Evolutionary conservation across 2,797 vertebrate species (phyloP), one percentile per base, ranked within the genome.

Genomic region (Sebastes matsubarae): DNA sequence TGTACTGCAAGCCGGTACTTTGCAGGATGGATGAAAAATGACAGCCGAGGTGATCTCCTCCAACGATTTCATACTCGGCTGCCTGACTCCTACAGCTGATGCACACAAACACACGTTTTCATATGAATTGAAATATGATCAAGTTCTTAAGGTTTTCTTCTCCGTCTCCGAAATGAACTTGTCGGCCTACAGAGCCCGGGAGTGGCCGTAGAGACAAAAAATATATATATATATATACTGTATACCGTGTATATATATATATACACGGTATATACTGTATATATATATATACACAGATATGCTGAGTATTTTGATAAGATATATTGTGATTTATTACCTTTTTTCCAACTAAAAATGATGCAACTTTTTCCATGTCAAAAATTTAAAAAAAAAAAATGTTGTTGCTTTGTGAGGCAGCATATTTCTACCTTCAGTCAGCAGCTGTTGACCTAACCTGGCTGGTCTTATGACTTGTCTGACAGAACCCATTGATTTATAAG

Each of bases 1-100:
- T 93, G 91, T 99, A 97, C 90, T 99, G 98, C 36, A 99, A 94
- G 24, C 97, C 97, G 0, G 98, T 99, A 25, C 93, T 97, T 36
- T 95, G 96, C 54, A 99, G 94, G 91, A 99, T 97, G 92, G 99
- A 97, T 38, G 96, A 96, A 65, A 99, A 98, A 74, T 99, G 96
- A 70, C 98, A 98, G 91, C 96, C 96, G 0, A 97, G 91, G 84
- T 90, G 91, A 78, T 99, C 98, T 1, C 97, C 96, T 7, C 97
- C 97, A 0, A 97, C 95, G 20, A 97, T 92, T 29, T 99, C 98
- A 1, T 95, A 94, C 73, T 97, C 97, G 0, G 91, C 78, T 0
- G 93, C 82, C 13, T 79, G 95, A 42, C 79, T 96, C 83, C 94
- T 77, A 77, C 97, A 99, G 87, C 98, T 99, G 82, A 75, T 38